These are phyloP conservation scores for Drosophila bipectinata DNA, from an alignment of 1,140 invertebrate genomes.

Conservation along the genomic window DNA sequence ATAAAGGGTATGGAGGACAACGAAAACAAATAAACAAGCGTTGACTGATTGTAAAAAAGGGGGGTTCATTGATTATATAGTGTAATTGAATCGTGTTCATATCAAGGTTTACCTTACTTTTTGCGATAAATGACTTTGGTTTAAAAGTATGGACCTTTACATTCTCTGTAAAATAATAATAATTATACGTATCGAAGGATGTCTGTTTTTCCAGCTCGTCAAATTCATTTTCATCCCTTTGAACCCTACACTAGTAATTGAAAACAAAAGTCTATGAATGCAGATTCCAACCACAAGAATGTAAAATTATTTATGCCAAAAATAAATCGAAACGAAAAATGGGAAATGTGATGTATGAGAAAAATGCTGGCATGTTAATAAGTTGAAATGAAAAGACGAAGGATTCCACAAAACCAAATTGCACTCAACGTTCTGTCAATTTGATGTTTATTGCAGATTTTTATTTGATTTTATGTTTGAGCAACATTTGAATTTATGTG, in stretches of 20 bases:
- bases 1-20: background rate
- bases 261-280: slow-evolving; percentile 30
- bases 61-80: slow-evolving; percentile 18
- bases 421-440: slow-evolving; percentile 70
- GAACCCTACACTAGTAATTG: slow-evolving; percentile 15
- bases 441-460: slow-evolving; percentile 79
- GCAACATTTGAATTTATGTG: slow-evolving; percentile 72
- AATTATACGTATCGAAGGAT: background rate
- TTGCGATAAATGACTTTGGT: background rate
- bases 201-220: slow-evolving; percentile 25
- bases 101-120: slow-evolving; percentile 1
- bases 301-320: slow-evolving; percentile 14
- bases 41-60: background rate
- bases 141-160: background rate
- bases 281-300: slow-evolving; percentile 16
- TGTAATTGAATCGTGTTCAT: background rate
- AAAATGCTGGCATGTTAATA: slow-evolving; percentile 41
- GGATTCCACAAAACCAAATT: slow-evolving; percentile 16
- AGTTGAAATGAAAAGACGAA: slow-evolving; percentile 8
- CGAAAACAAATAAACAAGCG: background rate
- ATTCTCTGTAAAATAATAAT: background rate
- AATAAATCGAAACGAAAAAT: slow-evolving; percentile 11
- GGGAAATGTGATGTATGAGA: slow-evolving; percentile 9
- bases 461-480: slow-evolving; percentile 74
- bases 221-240: slow-evolving; percentile 15